phyloP scores from a whole-genome alignment of 2,113 vertebrate genomes.

The Amia ocellicauda region DNA sequence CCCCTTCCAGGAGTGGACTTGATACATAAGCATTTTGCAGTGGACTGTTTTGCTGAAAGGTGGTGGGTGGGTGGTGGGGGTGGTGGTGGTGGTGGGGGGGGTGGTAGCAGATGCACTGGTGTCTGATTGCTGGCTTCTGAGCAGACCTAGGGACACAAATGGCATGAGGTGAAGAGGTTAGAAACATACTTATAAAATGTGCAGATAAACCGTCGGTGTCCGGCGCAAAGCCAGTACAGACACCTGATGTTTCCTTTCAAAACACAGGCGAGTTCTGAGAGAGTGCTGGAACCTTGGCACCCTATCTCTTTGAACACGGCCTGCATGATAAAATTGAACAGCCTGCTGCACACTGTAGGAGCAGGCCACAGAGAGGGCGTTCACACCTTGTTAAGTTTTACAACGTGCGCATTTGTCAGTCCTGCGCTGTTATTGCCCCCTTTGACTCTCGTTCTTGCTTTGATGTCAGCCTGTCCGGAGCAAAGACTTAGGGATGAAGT shows the following conservation, averaged over 20 bases:
- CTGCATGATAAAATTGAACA: conserved; percentile 30
- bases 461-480: conserved; percentile 52
- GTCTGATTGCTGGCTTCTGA: conserved; percentile 62
- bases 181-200: conserved; percentile 62
- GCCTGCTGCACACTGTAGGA: conserved; percentile 43
- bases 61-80: conserved; percentile 32
- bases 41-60: conserved; percentile 19
- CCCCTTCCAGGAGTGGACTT: no score
- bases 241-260: conserved; percentile 62
- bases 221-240: conserved; percentile 34
- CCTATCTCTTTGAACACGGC: conserved; percentile 30
- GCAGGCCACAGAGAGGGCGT: conserved; percentile 60
- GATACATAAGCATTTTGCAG: no score
- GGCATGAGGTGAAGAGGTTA: conserved; percentile 64
- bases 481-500: no score
- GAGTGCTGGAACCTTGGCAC: conserved; percentile 3
- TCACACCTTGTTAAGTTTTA: conserved; percentile 78
- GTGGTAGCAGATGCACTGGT: conserved; percentile 30
- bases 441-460: conserved; percentile 43
- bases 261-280: conserved; percentile 35
- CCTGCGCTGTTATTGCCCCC: conserved; percentile 54
- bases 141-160: conserved; percentile 65
- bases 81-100: conserved; percentile 5
- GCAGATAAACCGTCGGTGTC: conserved; percentile 64
- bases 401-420: conserved; percentile 66